A percentile compares a stretch with the other conserved stretches of the same genome.
phyloP scores from a whole-genome alignment of 2,888 invertebrate genomes.

The Callyntrura guangdongensis region DNA sequence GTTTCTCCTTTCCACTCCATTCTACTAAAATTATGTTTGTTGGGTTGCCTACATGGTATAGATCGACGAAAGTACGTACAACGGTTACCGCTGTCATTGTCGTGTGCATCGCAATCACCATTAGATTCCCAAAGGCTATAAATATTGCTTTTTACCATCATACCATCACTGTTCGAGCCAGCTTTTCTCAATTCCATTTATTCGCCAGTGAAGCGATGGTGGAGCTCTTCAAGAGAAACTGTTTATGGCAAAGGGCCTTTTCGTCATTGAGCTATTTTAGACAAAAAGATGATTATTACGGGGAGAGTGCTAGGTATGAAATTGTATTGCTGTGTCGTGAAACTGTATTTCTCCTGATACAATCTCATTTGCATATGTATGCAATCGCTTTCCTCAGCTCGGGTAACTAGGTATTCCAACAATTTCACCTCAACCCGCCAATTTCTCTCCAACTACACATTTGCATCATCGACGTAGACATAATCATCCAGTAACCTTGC shows the following conservation, averaged over 20 bases:
- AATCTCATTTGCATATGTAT: constrained; percentile 1
- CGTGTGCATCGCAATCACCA: constrained; percentile 72
- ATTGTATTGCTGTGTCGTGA: constrained; percentile 3
- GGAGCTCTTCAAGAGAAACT: not conserved
- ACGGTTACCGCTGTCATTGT: constrained; percentile 65
- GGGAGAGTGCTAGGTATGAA: constrained; percentile 17
- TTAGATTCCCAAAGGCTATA: constrained; percentile 59
- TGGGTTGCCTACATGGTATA: not conserved
- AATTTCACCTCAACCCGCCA: not conserved
- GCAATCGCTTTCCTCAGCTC: not conserved
- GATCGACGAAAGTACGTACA: constrained; percentile 26
- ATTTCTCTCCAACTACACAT: not conserved
- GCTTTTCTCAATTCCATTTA: not conserved
- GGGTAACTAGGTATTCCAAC: constrained; percentile 7
- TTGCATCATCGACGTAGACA: constrained; percentile 8
- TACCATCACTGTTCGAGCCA: constrained; percentile 16
- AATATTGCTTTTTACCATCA: constrained; percentile 52
- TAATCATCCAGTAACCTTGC: not conserved
- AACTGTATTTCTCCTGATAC: not conserved
- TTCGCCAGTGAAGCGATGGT: not conserved
- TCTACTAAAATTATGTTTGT: not conserved
- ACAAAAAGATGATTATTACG: constrained; percentile 23
- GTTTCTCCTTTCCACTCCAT: not conserved
- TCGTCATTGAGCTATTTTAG: constrained; percentile 12
- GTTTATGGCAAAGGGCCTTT: constrained; percentile 25